Evolutionary conservation across 2,888 invertebrate species (phyloP), one percentile per base, ranked within the genome.

Genomic region (Cephus spinipes): DNA sequence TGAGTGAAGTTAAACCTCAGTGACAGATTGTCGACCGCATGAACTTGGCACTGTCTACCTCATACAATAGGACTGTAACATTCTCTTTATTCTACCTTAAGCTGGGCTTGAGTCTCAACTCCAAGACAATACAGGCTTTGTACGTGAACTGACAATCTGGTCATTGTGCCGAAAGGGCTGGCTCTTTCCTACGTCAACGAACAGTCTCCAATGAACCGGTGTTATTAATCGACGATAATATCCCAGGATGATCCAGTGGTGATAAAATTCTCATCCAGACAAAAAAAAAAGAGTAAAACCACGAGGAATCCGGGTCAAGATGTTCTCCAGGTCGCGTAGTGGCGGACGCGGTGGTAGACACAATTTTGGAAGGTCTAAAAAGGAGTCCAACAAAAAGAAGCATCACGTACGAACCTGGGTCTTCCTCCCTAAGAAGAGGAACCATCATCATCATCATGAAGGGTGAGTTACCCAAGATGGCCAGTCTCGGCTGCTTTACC

Each of bases 341-440:
- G 79, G 77, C 40, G 79, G 81, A 55, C 74, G 68, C 75, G 75
- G 82, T 73, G 84, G 84, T 77, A 82, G 80, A 15, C 55, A 80
- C 74, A 77, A 75, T 69, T 79, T 82, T 40, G 78, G 80, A 33
- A 76, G 75, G 32, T 69, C 81, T 35, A 85, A 80, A 35, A 82
- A 85, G 36, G 79, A 80, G 30, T 73, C 69, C 15, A 77, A 74
- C 23, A 79, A 77, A n/a, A 87, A 85, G 74, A 86, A 80, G 36
- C 83, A 84, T 40, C 79, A 80, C 77, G 74, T 80, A 31, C 77
- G 81, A 69, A n/a, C 75, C 30, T 87, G 87, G 85, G 69, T 83
- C 69, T 71, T 81, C 31, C 73, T 81, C 68, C 80, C 80, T 71
- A 82, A 81, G 75, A 78, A 78, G 71, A 83, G 83, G 77, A 73